Percentiles rank a stretch among this genome's conserved stretches.
Evolutionary conservation across 1,140 invertebrate genomes (phyloP).

Genomic region (Theocolax elegans): DNA sequence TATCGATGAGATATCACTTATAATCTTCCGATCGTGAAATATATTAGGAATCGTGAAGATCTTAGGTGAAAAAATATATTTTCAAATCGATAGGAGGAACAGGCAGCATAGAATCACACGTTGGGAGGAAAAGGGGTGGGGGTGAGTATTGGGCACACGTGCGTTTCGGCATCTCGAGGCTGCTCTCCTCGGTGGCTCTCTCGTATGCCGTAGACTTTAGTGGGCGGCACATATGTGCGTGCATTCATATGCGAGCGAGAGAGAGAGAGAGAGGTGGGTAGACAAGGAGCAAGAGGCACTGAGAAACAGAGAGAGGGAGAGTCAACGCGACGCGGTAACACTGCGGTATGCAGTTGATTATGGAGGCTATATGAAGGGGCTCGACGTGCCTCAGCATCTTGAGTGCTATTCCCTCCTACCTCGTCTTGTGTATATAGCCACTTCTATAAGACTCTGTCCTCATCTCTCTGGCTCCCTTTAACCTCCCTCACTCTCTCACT

Average conservation of each 20-base stretch:
- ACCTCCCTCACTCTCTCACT: not conserved
- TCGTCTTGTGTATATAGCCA: not conserved
- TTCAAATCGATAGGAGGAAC: no score
- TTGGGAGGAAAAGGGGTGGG: no score
- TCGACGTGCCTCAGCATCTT: constrained; percentile 57
- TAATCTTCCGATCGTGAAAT: no score
- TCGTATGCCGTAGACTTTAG: not conserved
- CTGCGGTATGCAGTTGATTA: constrained; percentile 58
- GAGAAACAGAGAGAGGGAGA: not conserved
- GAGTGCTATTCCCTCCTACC: constrained; percentile 41
- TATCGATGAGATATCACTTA: no score
- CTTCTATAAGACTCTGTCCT: constrained; percentile 15
- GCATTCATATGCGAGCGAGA: constrained; percentile 3
- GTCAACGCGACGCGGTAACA: constrained; percentile 33
- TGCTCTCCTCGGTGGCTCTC: not conserved
- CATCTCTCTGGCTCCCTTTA: no score
- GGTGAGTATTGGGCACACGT: constrained; percentile 20
- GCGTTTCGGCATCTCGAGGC: not conserved
- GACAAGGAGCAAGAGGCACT: not conserved
- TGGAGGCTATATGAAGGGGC: constrained; percentile 55
- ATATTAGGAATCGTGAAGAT: no score
- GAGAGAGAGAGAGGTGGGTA: not conserved
- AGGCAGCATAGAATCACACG: no score
- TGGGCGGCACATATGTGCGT: not conserved
- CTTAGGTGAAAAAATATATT: no score